phyloP scores from a whole-genome alignment of 2,113 vertebrate genomes.

The Anolis sagrei region DNA sequence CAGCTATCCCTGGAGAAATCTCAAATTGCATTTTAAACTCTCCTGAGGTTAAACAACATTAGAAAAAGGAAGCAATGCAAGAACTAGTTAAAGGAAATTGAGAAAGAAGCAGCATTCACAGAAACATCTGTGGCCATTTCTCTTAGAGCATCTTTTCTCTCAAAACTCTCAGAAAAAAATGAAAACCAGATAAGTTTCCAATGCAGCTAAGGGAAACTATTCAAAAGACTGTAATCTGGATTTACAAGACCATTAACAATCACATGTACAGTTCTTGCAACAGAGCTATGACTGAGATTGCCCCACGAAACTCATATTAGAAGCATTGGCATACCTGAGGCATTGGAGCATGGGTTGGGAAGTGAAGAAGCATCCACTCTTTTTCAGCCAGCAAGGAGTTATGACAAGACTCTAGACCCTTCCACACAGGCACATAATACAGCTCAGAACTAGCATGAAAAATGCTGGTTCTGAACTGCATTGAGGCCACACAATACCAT shows the following conservation, averaged over 20 bases:
- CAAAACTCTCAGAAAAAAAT: background rate
- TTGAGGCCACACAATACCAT: too few species aligned
- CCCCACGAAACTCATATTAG: background rate
- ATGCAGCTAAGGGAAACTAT: background rate
- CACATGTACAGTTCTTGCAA: too few species aligned
- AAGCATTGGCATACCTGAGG: background rate
- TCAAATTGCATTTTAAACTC: conserved; percentile 13
- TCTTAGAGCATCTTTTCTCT: background rate
- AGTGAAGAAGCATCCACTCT: too few species aligned
- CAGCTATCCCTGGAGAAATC: background rate
- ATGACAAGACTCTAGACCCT: too few species aligned
- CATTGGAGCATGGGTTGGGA: too few species aligned
- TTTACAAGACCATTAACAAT: too few species aligned
- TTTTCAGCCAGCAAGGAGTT: too few species aligned
- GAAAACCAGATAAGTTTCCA: background rate
- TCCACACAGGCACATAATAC: too few species aligned
- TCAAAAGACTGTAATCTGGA: background rate
- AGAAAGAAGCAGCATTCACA: background rate
- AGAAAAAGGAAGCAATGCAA: background rate
- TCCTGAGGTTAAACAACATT: background rate
- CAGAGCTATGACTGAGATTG: background rate
- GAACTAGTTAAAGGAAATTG: background rate
- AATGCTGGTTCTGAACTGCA: too few species aligned
- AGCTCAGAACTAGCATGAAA: too few species aligned
- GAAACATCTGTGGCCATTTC: background rate